Percentiles rank a stretch among this genome's conserved stretches.
Conservation (phyloP, 2,113 vertebrate genomes). For the Charina bottae region DNA sequence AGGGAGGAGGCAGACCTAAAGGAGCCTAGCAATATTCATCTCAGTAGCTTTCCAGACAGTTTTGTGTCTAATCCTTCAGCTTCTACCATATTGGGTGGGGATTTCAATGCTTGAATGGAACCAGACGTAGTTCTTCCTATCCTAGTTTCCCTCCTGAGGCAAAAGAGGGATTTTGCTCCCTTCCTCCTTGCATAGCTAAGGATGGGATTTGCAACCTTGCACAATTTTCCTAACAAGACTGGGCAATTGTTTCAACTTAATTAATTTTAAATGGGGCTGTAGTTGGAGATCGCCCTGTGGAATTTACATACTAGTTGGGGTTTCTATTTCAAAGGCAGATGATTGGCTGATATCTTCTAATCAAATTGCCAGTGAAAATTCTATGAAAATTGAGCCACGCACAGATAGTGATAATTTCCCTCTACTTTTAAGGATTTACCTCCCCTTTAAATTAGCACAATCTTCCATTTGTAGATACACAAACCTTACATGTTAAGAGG, state of each 20-base stretch:
- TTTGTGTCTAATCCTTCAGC: background rate
- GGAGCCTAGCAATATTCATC: background rate
- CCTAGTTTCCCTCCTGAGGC: background rate
- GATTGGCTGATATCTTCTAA: no score
- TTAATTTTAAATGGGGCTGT: no score
- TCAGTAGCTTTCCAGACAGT: background rate
- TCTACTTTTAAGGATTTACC: no score
- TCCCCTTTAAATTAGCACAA: background rate
- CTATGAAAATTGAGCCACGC: no score
- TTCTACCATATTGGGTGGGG: background rate
- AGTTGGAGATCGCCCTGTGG: no score
- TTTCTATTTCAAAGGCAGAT: no score
- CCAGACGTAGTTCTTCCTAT: background rate
- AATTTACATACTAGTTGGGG: no score
- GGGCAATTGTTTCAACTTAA: no score
- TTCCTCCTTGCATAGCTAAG: background rate
- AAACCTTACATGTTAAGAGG: background rate
- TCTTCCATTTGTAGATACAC: background rate
- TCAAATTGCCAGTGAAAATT: no score
- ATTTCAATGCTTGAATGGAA: background rate
- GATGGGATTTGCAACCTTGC: no score
- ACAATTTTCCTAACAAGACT: no score
- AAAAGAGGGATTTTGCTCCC: background rate
- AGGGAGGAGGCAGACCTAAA: background rate
- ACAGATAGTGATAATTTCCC: no score